Evolutionary conservation across 1,140 invertebrate genomes (phyloP), one percentile per base, ranked within the genome.

Genomic region (Lepidurus couesii): DNA sequence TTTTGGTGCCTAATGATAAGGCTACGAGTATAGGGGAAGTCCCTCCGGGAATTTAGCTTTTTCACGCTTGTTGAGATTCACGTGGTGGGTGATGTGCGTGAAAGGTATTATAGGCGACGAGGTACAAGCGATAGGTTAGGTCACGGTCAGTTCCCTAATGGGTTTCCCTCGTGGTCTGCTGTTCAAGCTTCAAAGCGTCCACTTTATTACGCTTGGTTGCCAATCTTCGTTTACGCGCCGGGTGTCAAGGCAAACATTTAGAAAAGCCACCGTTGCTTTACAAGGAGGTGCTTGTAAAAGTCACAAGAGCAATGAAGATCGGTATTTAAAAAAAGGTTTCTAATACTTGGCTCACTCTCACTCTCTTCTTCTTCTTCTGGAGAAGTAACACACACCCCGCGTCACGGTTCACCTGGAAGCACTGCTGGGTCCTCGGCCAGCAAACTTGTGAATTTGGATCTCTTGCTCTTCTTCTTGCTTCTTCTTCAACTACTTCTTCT

Each of bases 21-120:
- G 53, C 21, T 65, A 13, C 21, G 16, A n/a, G 53, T 47, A 16
- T 10, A 16, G 45, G 16, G 53, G n/a, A 21, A 65, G 21, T 65
- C 53, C 47, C 53, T 16, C 21, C 7, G 21, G 53, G 53, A 21
- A 65, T 65, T 65, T 34, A 2, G 21, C 53, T 65, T 13, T 65
- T 65, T 21, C 53, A 65, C 53, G 53, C 53, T 65, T 65, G 9
- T 65, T 65, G 53, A 65, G 53, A 65, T 65, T 65, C 53, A 65
- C 53, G 53, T 65, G 53, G 53, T 65, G 53, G 16, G 16, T 65
- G 21, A 65, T 65, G 53, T 65, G 53, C 53, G 53, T 65, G 53
- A n/a, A 65, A 65, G 53, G 53, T 65, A 65, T 65, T 65, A 65
- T 21, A 65, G 53, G 53, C 53, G 53, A 9, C 13, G 53, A 65